Base-by-base conservation (phyloP, 1,140 invertebrate genomes). In the Euura saliciscinereae region DNA sequence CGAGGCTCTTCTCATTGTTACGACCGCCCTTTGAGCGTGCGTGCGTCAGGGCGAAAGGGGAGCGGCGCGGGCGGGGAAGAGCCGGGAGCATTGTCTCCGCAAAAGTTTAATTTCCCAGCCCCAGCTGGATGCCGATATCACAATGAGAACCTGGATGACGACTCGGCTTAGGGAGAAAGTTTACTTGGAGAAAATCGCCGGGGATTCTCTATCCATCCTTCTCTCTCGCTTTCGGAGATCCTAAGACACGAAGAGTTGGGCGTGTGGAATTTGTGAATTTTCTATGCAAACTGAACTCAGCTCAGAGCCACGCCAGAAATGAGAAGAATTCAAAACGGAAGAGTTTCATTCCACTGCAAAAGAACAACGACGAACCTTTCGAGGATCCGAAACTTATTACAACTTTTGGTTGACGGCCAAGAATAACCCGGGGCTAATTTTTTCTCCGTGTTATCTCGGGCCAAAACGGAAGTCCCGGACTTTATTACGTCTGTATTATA, bases 381-480 rank as follows among this genome's bases (percentile, higher is more conserved):
- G 6, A n/a, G 51, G 8, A 59, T 8, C 51, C 8, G 51, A n/a
- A 59, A 59, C 51, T 59, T 59, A 59, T 59, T 59, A 3, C 51
- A 59, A 59, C 51, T 59, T 59, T 59, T 59, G 51, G 51, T n/a
- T 59, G 13, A 59, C 51, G 51, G 51, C 51, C 51, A 59, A 59
- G 51, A 59, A 6, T 28, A 28, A 3, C 3, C 51, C 51, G 8
- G 51, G 51, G 13, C 10, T 59, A n/a, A 11, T 59, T 59, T 59
- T 59, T n/a, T 59, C 51, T 59, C 13, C 10, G 51, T n/a, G 10
- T 59, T 59, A 59, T 59, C 51, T 59, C 51, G 51, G 8, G 51
- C 51, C 51, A 59, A 59, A 59, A 59, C 6, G 51, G 51, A 59
- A 59, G 51, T 59, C 51, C 51, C 51, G 51, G 51, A n/a, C 51